Evolutionary conservation across 2,888 invertebrate genomes (phyloP).

Genomic region (Acronicta psi): DNA sequence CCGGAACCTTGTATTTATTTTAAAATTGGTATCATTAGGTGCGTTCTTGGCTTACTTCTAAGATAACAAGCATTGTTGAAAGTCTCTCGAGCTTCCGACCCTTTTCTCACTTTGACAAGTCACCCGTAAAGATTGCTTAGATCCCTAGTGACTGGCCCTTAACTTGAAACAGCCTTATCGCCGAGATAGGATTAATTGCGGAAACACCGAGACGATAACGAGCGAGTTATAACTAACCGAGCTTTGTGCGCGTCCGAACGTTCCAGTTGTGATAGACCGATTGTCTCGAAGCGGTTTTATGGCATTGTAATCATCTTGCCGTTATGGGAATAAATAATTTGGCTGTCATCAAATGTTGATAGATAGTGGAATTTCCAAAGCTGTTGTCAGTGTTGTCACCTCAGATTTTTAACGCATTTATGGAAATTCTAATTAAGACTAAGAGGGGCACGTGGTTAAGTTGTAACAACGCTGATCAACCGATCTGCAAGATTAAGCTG

Average conservation of each 20-base stretch:
- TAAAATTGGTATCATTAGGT: slow-evolving; percentile 85
- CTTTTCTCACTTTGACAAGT: slow-evolving; percentile 88
- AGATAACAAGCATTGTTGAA: slow-evolving; percentile 89
- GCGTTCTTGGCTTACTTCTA: slow-evolving; percentile 84
- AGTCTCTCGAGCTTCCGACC: slow-evolving; percentile 87
- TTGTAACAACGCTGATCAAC: too few species aligned
- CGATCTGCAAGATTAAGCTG: too few species aligned
- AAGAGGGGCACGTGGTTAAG: too few species aligned
- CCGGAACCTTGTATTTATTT: slow-evolving; percentile 75
- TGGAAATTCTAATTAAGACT: too few species aligned
- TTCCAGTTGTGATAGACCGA: slow-evolving; percentile 55
- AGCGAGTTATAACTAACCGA: slow-evolving; percentile 80
- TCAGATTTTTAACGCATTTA: too few species aligned
- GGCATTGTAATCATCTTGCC: slow-evolving; percentile 51
- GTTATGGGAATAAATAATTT: slow-evolving; percentile 50
- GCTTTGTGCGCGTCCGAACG: slow-evolving; percentile 66
- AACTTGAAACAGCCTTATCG: slow-evolving; percentile 87
- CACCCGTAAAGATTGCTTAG: slow-evolving; percentile 89
- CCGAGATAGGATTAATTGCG: slow-evolving; percentile 87
- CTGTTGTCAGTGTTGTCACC: too few species aligned
- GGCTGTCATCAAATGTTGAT: slow-evolving; percentile 41
- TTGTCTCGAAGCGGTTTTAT: slow-evolving; percentile 56
- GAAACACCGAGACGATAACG: slow-evolving; percentile 85
- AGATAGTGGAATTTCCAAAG: neutral
- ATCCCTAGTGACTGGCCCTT: slow-evolving; percentile 86